These are phyloP conservation scores for Pseudomugil tenellus DNA, from an alignment of 2,797 vertebrate species.

Conservation along the genomic window DNA sequence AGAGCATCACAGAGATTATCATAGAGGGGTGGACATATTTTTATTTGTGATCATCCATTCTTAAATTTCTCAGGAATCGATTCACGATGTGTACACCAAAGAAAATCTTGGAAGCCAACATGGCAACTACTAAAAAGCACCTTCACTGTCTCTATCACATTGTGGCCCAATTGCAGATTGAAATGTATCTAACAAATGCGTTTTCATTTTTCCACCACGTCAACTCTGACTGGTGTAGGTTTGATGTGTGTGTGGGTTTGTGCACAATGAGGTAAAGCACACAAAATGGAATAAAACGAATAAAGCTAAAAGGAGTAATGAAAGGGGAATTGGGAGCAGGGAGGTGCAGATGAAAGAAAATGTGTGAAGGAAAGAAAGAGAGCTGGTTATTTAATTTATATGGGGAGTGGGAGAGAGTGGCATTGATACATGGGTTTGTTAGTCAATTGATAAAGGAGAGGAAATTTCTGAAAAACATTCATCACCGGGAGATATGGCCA, in stretches of 20 bases:
- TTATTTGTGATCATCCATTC: conserved; percentile 37
- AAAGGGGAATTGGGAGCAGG: conserved; percentile 42
- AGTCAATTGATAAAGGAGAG: conserved; percentile 98
- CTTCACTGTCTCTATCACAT: conserved; percentile 47
- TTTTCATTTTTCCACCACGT: conserved; percentile 30
- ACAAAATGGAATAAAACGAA: conserved; percentile 48
- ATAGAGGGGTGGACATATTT: conserved; percentile 42
- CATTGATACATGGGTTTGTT: conserved; percentile 98
- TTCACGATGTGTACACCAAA: conserved; percentile 46
- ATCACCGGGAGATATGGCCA: conserved; percentile 90
- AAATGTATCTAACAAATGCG: conserved; percentile 43
- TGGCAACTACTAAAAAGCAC: conserved; percentile 45
- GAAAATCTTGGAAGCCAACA: conserved; percentile 52
- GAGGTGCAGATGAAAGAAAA: conserved; percentile 51
- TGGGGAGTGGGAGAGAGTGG: conserved; percentile 90
- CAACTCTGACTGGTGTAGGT: conserved; percentile 31
- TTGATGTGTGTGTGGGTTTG: conserved; percentile 28
- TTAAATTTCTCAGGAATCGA: conserved; percentile 34
- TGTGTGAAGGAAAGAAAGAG: conserved; percentile 34
- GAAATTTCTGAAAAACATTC: conserved; percentile 98
- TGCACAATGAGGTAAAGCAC: conserved; percentile 30
- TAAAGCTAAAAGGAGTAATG: conserved; percentile 52
- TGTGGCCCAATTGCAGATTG: conserved; percentile 38
- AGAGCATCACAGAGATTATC: conserved; percentile 48
- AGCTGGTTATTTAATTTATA: conserved; percentile 89